Base-by-base conservation (phyloP, 1,140 invertebrate genomes). In the Drosophila neocordata region DNA sequence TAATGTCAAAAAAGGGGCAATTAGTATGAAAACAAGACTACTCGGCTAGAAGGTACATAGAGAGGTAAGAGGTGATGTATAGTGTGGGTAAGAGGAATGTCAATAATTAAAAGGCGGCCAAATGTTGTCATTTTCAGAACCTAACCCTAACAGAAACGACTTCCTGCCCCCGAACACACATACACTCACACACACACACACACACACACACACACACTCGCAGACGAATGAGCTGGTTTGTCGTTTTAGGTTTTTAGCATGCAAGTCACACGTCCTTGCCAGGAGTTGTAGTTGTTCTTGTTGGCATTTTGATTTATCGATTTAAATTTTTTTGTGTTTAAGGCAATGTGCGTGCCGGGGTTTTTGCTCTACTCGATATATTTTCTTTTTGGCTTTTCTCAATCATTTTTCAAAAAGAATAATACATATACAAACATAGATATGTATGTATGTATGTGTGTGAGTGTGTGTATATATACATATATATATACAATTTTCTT, bases 231-330 rank as follows among this genome's bases (percentile, higher is more conserved):
- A 41, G 56, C 35, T 69, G 79, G 58, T 62, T 58, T 74, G 56
- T 89, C 64, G 69, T 74, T 59, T 65, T 70, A 63, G 77, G 77
- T 77, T 79, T 84, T 84, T 84, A 84, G 76, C 80, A 88, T 87
- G 83, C 83, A 87, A 87, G 79, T 88, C 76, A 76, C 83, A 83
- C 83, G 83, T 89, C 83, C 83, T 88, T 88, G 83, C 82, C 59
- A 76, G 79, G 38, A 71, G 55, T 34, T 87, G n/a, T 13, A 61
- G 53, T 58, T 60, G 61, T 70, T 77, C 73, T 73, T 72, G 73
- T 65, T 88, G 83, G 76, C 83, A 83, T 88, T 87, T 87, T 87
- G 83, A 87, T 87, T 87, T 87, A 87, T 87, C 83, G 83, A 87
- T 87, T 87, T 83, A 88, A 88, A 83, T 83, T 77, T 76, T 83